Conservation (phyloP, 2,888 invertebrate genomes). For the Megamerina dolium region DNA sequence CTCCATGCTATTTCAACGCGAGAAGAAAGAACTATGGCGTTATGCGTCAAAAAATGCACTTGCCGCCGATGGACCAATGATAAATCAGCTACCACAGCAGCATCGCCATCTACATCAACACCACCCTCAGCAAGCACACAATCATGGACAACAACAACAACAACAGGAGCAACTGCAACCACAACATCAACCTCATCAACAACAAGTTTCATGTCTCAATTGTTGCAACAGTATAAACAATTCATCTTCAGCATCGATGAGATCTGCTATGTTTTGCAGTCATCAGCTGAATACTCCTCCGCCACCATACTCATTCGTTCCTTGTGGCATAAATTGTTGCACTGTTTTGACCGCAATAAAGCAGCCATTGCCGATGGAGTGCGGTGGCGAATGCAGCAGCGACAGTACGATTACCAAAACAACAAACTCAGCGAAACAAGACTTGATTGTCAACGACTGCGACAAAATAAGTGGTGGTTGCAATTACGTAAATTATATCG, state of each 20-base stretch:
- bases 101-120: constrained; percentile 41
- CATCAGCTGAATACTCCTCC: constrained; percentile 24
- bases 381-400: constrained; percentile 10
- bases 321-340: constrained; percentile 14
- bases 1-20: constrained; percentile 50
- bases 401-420: constrained; percentile 8
- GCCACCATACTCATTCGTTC: constrained; percentile 21
- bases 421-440: too few species aligned
- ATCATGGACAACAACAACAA: constrained; percentile 11
- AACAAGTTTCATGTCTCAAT: constrained; percentile 11
- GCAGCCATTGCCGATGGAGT: constrained; percentile 6
- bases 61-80: constrained; percentile 34
- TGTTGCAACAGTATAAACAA: constrained; percentile 18
- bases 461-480: constrained; percentile 28
- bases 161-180: constrained; percentile 12
- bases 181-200: background rate
- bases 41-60: constrained; percentile 45
- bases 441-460: too few species aligned
- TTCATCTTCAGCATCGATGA: constrained; percentile 10
- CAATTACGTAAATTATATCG: constrained; percentile 40
- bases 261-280: constrained; percentile 18
- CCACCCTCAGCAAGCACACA: constrained; percentile 30
- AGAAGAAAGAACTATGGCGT: constrained; percentile 50
- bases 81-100: constrained; percentile 43
- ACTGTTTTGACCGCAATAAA: constrained; percentile 6